Conservation (phyloP, 2,113 vertebrate genomes). For the Leptosomus discolor region DNA sequence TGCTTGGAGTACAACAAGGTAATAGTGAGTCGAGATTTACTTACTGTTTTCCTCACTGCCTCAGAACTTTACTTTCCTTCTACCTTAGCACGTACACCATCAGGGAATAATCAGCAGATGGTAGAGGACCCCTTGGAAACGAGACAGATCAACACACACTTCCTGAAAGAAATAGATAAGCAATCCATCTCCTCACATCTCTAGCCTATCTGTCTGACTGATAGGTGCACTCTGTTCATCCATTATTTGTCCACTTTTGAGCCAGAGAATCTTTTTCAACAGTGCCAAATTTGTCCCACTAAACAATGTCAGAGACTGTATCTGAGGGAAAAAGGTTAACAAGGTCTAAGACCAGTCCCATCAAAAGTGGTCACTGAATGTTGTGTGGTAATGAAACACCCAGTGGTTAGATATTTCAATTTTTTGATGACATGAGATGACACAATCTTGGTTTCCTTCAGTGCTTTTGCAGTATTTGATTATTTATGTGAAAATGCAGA, state of each 20-base stretch:
- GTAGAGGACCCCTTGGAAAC: not conserved
- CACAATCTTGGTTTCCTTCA: not conserved
- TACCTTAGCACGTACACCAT: not conserved
- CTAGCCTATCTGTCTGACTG: not conserved
- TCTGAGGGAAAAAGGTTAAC: not conserved
- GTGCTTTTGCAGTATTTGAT: slow-evolving; percentile 5
- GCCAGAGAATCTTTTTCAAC: not conserved
- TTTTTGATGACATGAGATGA: not conserved
- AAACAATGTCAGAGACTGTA: not conserved
- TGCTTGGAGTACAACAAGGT: not conserved
- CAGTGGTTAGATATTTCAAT: not conserved
- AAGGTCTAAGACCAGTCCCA: not conserved
- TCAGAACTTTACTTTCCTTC: not conserved
- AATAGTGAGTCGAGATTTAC: not conserved
- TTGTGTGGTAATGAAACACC: not conserved
- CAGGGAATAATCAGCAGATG: not conserved
- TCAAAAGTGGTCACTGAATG: not conserved
- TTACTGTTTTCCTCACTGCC: not conserved
- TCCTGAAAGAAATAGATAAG: not conserved
- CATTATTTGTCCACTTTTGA: not conserved
- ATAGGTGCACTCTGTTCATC: not conserved
- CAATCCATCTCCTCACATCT: not conserved
- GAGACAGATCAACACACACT: not conserved
- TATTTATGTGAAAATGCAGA: slow-evolving; percentile 52
- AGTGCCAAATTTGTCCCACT: not conserved